phyloP scores from a whole-genome alignment of 2,113 vertebrate species.

The Pedionomus torquatus region DNA sequence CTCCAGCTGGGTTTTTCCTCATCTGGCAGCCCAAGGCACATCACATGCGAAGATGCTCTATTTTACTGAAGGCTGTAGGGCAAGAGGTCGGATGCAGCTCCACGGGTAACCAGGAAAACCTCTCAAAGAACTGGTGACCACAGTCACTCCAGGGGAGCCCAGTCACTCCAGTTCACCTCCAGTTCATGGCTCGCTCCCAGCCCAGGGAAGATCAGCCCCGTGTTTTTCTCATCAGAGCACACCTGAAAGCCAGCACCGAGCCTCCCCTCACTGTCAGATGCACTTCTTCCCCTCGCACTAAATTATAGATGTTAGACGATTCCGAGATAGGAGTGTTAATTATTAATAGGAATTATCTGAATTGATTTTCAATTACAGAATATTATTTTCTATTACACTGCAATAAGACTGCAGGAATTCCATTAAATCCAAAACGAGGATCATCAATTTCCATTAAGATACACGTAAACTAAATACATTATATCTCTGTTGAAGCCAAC shows the following conservation, averaged over 20 bases:
- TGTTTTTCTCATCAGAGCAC: background rate
- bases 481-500: slow-evolving; percentile 19
- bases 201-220: background rate
- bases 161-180: background rate
- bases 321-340: slow-evolving; percentile 70
- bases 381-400: slow-evolving; percentile 71
- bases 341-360: slow-evolving; percentile 76
- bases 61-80: fast-evolving
- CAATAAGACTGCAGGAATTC: slow-evolving; percentile 66
- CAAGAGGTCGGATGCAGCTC: background rate
- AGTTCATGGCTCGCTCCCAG: background rate
- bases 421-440: slow-evolving; percentile 64
- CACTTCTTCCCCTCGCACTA: slow-evolving; percentile 12
- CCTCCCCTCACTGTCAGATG: background rate
- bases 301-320: slow-evolving; percentile 57
- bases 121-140: fast-evolving
- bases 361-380: slow-evolving; percentile 74
- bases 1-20: background rate
- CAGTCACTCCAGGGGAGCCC: fast-evolving
- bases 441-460: slow-evolving; percentile 74
- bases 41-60: fast-evolving
- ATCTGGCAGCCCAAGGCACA: background rate
- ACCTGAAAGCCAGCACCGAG: background rate
- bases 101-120: background rate
- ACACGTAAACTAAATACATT: background rate